These are phyloP conservation scores for Leguminivora glycinivorella DNA, from an alignment of 1,140 invertebrate species.

Conservation along the genomic window DNA sequence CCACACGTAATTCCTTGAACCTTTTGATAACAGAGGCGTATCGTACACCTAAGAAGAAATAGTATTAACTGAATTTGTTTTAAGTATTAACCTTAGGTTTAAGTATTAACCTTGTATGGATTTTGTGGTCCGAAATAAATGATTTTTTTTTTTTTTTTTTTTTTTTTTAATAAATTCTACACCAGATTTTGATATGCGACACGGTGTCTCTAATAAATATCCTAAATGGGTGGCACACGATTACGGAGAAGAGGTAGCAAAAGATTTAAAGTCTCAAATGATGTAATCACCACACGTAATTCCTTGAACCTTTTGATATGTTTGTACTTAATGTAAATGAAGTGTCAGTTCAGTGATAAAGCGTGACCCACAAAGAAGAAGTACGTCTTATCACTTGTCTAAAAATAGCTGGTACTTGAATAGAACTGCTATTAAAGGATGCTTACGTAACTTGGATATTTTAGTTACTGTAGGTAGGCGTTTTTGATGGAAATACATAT, in stretches of 20 bases:
- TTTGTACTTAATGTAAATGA: constrained; percentile 13
- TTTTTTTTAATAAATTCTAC: no score
- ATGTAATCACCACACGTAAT: neutral
- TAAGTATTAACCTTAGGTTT: no score
- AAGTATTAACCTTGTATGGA: no score
- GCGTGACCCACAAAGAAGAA: constrained; percentile 5
- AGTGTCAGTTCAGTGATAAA: constrained; percentile 24
- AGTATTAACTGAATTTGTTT: no score
- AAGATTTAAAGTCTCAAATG: neutral
- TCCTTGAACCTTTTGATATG: constrained; percentile 13
- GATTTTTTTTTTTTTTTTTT: no score
- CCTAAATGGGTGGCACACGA: no score
- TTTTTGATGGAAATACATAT: neutral
- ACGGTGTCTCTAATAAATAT: no score
- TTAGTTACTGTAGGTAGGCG: neutral
- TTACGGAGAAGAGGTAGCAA: neutral
- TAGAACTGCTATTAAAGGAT: constrained; percentile 23
- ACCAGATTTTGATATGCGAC: no score
- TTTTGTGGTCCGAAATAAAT: no score
- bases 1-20: constrained; percentile 3
- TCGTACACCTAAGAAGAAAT: no score
- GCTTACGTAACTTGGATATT: neutral
- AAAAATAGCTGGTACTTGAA: constrained; percentile 11
- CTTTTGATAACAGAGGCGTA: no score
- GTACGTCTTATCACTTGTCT: constrained; percentile 12